Base-by-base conservation (phyloP, 2,797 vertebrate species). In the Chelidonichthys spinosus region DNA sequence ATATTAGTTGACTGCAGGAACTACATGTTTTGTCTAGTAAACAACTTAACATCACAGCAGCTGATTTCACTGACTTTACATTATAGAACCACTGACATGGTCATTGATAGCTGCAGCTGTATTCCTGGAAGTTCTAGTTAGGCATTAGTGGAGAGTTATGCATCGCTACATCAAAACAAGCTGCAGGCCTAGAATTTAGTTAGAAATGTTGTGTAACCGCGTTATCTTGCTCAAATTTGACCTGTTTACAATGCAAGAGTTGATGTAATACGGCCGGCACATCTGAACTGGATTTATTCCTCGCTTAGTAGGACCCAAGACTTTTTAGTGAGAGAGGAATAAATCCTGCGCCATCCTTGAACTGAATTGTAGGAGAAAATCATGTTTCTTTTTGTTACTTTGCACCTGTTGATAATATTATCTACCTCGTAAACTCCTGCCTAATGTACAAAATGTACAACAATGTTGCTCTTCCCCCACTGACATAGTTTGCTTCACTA, bases 1-100 rank as follows among this genome's bases (percentile, higher is more conserved):
- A 18, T 42, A 60, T 74, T 70, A 32, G 65, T 4, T 14, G 44
- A 67, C 44, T 15, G 1, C 61, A 78, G 36, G 18, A 15, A 10
- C 33, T 7, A 56, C 46, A 54, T 39, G 33, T 59, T 59, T 62
- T 43, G 39, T 36, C 10, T 25, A n/a, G 11, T 50, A 42, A 63
- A 18, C 46, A 49, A 32, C 17, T 54, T 35, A 36, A 64, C 11
- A 63, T n/a, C 6, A 37, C 17, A 55, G 44, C 32, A 42, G 42
- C 35, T 50, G 15, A 35, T 46, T 63, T 49, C 18, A 44, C 13
- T 43, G 14, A 71, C 8, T 3, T 17, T 17, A 33, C 15, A 17
- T 36, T n/a, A 32, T 43, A 56, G 2, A 58, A 71, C 37, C 40
- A 42, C 13, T 50, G 39, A 58, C 35, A 14, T 10, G 35, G 4